phyloP scores from a whole-genome alignment of 2,888 invertebrate genomes.

The Dorcus parallelipipedus region DNA sequence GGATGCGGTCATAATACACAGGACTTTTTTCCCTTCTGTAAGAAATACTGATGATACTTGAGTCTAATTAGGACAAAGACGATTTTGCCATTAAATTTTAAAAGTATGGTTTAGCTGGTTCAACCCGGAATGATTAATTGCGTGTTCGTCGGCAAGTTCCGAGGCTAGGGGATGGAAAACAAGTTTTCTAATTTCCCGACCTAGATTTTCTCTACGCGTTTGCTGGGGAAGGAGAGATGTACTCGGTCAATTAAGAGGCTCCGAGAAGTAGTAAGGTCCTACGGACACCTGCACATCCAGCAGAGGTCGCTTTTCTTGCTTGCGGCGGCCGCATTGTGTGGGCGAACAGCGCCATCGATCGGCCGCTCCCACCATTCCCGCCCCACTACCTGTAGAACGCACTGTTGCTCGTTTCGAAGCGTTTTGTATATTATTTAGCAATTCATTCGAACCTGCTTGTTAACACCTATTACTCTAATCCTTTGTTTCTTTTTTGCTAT shows the following conservation, averaged over 20 bases:
- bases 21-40: too few relatives aligned
- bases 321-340: conserved; percentile 41
- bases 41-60: too few relatives aligned
- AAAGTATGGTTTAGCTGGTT: too few relatives aligned
- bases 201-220: not conserved
- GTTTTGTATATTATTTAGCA: conserved; percentile 20
- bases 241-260: conserved; percentile 14
- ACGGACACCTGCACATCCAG: conserved; percentile 18
- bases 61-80: too few relatives aligned
- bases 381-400: conserved; percentile 27
- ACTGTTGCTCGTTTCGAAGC: conserved; percentile 27
- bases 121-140: too few relatives aligned
- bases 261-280: not conserved
- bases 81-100: too few relatives aligned
- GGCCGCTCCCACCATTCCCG: conserved; percentile 34
- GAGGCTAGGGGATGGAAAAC: not conserved
- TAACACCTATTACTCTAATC: conserved; percentile 20
- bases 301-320: conserved; percentile 25
- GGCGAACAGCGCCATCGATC: conserved; percentile 40
- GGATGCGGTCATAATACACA: too few relatives aligned
- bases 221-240: not conserved
- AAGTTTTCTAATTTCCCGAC: not conserved
- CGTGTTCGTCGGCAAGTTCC: too few relatives aligned
- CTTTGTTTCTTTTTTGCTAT: too few relatives aligned
- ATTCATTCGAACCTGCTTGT: conserved; percentile 10